phyloP scores from a whole-genome alignment of 2,888 invertebrate species.

The Stenichneumon culpator region DNA sequence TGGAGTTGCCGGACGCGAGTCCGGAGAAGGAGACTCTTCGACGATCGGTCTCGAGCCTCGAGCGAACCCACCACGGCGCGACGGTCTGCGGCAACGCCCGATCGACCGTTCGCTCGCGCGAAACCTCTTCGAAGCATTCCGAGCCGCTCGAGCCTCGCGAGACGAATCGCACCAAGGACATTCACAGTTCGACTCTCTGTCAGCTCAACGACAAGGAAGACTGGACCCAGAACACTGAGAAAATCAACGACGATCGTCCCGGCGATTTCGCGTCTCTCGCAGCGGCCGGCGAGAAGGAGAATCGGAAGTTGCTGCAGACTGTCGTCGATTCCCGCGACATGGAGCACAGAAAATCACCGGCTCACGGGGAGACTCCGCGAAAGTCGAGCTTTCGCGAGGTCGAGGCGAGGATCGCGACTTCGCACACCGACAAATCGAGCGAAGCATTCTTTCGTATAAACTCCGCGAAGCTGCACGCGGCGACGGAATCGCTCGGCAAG shows the following conservation, averaged over 20 bases:
- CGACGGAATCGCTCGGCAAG: slow-evolving; percentile 62
- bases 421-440: slow-evolving; percentile 63
- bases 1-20: slow-evolving; percentile 58
- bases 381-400: slow-evolving; percentile 73
- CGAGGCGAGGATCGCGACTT: slow-evolving; percentile 61
- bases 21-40: slow-evolving; percentile 32
- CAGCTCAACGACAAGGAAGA: slow-evolving; percentile 59
- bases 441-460: slow-evolving; percentile 61
- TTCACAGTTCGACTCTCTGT: slow-evolving; percentile 45
- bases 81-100: slow-evolving; percentile 42
- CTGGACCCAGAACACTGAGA: slow-evolving; percentile 56
- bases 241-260: slow-evolving; percentile 55
- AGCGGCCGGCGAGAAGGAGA: slow-evolving; percentile 56
- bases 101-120: slow-evolving; percentile 33
- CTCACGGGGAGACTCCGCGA: slow-evolving; percentile 74
- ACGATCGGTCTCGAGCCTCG: slow-evolving; percentile 41
- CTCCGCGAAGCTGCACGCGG: slow-evolving; percentile 39
- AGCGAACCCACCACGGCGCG: slow-evolving; percentile 37
- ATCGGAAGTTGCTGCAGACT: slow-evolving; percentile 63
- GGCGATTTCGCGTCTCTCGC: slow-evolving; percentile 55
- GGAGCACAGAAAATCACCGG: slow-evolving; percentile 74
- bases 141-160: slow-evolving; percentile 64
- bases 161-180: slow-evolving; percentile 57
- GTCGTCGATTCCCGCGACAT: slow-evolving; percentile 72
- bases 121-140: slow-evolving; percentile 50